Evolutionary conservation across 2,888 invertebrate species (phyloP), one percentile per base, ranked within the genome.

Genomic region (Blastobasis lacticolella): DNA sequence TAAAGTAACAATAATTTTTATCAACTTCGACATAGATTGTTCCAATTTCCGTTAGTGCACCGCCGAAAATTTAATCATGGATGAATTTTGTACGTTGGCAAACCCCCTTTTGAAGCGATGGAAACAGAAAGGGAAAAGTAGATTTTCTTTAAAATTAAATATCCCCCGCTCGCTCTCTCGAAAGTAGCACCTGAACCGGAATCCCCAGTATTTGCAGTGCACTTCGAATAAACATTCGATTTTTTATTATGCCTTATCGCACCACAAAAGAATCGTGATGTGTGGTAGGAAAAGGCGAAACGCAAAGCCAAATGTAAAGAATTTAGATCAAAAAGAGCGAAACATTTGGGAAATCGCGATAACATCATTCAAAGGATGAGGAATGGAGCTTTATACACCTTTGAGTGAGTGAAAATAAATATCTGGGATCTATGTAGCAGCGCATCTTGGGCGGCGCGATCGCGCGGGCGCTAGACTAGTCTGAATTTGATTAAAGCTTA

Each of bases 361-460:
- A 81, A 81, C 77, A 79, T 78, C 81, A 77, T 80, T 83, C 82
- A 84, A 83, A 83, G 77, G 77, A 81, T 81, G 78, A 78, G 72
- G 75, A 78, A 78, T 78, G 73, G 75, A 75, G 81, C 72, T 79
- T 78, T 79, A 74, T 79, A 78, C 73, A 78, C 75, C 75, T 83
- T 79, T 79, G 78, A 81, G 73, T 71, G 69, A 71, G 75, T 71
- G 73, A 63, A 78, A 78, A 78, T 79, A 79, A 79, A 79, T 77
- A 74, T 76, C 67, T 69, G 54, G 65, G 60, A 73, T 75, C 69
- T 71, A 63, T 60, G 64, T 64, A 62, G 54, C 53, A 49, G 44
- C 23, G 23, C 23, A 23, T 23, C 23, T 23, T 23, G 2, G 23
- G 1, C 23, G 23, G 23, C 23, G 23, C 23, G 23, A 23, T 23